Percentiles rank a stretch among this genome's conserved stretches.
phyloP scores from a whole-genome alignment of 2,888 invertebrate species.

The Cheilosia vernalis region DNA sequence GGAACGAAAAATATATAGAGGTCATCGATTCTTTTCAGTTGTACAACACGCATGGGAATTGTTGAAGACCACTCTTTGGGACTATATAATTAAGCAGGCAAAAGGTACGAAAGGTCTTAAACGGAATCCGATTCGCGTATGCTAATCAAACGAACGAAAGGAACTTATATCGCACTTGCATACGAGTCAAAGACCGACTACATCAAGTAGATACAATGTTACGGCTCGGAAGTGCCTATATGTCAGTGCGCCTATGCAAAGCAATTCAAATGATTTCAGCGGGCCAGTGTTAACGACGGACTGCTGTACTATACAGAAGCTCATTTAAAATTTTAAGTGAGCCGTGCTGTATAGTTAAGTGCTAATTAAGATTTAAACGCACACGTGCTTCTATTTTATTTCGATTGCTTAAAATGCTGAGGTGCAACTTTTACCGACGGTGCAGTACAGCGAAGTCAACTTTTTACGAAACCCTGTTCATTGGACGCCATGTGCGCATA shows the following conservation, averaged over 20 bases:
- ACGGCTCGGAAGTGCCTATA: neutral
- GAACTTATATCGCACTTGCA: neutral
- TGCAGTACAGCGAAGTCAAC: too few relatives aligned
- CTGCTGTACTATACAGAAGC: neutral
- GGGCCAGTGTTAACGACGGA: neutral
- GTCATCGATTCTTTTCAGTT: too few relatives aligned
- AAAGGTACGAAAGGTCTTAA: too few relatives aligned
- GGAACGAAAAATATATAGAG: neutral
- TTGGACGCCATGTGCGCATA: too few relatives aligned
- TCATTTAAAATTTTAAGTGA: neutral
- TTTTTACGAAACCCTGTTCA: too few relatives aligned
- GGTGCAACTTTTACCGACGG: too few relatives aligned
- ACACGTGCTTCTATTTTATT: neutral
- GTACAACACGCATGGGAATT: too few relatives aligned
- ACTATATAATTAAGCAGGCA: too few relatives aligned
- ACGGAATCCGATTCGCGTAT: neutral
- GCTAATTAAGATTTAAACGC: neutral
- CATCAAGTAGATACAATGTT: neutral
- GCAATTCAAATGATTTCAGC: neutral
- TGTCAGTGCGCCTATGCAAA: neutral
- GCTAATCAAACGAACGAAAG: neutral
- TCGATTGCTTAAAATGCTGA: too few relatives aligned
- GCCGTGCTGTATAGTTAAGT: neutral
- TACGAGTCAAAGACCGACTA: conserved; percentile 10
- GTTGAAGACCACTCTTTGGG: too few relatives aligned